Evolutionary conservation across 2,113 vertebrate genomes (phyloP), one percentile per base, ranked within the genome.

Genomic region (Mormyrus iriodes): DNA sequence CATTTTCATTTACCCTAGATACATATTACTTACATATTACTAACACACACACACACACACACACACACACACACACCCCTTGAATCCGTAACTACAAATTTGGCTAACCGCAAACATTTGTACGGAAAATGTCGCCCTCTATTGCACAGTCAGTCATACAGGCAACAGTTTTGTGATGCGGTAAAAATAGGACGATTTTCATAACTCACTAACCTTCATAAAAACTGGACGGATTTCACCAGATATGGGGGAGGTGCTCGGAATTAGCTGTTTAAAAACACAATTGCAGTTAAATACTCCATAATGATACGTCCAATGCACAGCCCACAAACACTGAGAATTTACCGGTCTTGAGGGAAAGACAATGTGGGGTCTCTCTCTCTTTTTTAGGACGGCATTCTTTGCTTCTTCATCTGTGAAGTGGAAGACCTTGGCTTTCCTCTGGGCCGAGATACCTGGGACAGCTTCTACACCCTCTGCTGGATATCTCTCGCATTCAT

Each of bases 341-440:
- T 39, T 90, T 90, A 90, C 91, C 83, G 52, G 88, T 76, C 90
- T 91, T 3, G 88, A 88, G 0, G 92, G 92, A 82, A 95, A 93
- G 6, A 48, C 86, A 89, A 90, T 90, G 53, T 44, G 51, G 48
- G 0, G 61, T 61, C 88, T 89, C n/a, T 35, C 44, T 85, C 42
- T 92, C 90, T 92, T 90, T 88, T 44, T 73, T 87, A 95, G 93
- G 88, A 93, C 93, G 0, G 88, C 44, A 15, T 95, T 88, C 12
- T 31, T 90, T 0, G 94, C 91, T 13, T 0, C 0, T 6, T 91
- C 51, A n/a, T 53, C 61, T 13, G 19, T 17, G 88, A 96, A 95
- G 88, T 94, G 88, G 89, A 96, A 96, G 85, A 96, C 92, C 39
- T n/a, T 92, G 7, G 86, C 91, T 46, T 42, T 69, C 17, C 65